Evolutionary conservation across 1,140 invertebrate species (phyloP), one percentile per base, ranked within the genome.

Genomic region (Pseudachorutes palmiensis): DNA sequence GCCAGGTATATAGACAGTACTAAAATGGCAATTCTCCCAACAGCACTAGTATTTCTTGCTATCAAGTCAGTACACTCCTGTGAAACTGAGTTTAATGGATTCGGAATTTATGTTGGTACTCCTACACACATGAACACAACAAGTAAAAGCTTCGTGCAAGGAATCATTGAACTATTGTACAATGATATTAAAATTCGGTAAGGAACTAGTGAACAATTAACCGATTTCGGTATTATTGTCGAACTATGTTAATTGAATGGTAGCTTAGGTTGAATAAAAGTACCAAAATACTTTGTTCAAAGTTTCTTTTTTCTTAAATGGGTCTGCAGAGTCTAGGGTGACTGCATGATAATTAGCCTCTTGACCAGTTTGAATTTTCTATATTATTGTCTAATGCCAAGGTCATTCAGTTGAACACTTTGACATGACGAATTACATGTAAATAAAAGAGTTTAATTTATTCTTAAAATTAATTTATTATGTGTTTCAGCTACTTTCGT

Each of bases 401-500:
- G n/a, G n/a, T n/a, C n/a, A n/a, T n/a, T n/a, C n/a, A n/a, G n/a
- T n/a, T n/a, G n/a, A n/a, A n/a, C n/a, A n/a, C n/a, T n/a, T n/a
- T n/a, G n/a, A n/a, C n/a, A 12, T 45, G 36, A 45, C 55, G 55
- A 58, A 58, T 22, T 58, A 22, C 5, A 22, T 14, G 5, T 58
- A 58, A 12, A 9, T 58, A 24, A 24, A 9, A 29, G n/a, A 29
- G 22, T 9, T 9, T 30, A 14, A 41, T 28, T 5, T 12, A 58
- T 24, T 49, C 3, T 51, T 28, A 29, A 2, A n/a, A 29, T 55
- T 55, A 14, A 19, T 55, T 5, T 55, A 55, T 14, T 55, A 55
- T 19, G 5, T 55, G n/a, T 55, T 55, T 55, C 51, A 69, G 67
- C 28, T 19, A 65, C 30, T 71, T 36, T n/a, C 58, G 70, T 22